Evolutionary conservation across 1,140 invertebrate species (phyloP), one percentile per base, ranked within the genome.

Genomic region (Trichoplusia ni): DNA sequence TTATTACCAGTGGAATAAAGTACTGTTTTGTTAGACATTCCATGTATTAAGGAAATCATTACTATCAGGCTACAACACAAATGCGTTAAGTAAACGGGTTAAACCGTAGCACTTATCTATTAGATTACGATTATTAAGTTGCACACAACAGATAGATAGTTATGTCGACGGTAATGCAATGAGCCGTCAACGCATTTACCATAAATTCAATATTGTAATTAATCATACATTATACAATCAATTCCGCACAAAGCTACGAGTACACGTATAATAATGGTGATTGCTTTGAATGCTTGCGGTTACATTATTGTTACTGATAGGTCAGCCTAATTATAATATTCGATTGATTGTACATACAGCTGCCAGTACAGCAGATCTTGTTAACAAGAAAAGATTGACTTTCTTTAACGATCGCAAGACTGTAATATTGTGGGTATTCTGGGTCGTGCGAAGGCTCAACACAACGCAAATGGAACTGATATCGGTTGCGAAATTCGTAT

Each of bases 401-500:
- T 25, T 23, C 31, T 16, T 33, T 38, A 54, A 54, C 33, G 49
- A 54, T 54, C 46, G n/a, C n/a, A n/a, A n/a, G n/a, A n/a, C n/a
- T n/a, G n/a, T n/a, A n/a, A n/a, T n/a, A n/a, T n/a, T n/a, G n/a
- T n/a, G n/a, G n/a, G n/a, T n/a, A n/a, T n/a, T n/a, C n/a, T n/a
- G n/a, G 49, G 9, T n/a, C 21, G 19, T 54, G 19, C 31, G 49
- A 35, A 21, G 33, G 19, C 49, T 37, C 16, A 8, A 37, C 16
- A 54, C 31, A 37, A 23, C 31, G 19, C 49, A 13, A 40, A 42
- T 37, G 29, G 29, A 27, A 49, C 21, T 33, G 14, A 51, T 54
- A 69, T 63, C 54, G 42, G 63, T 64, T 51, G 46, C 25, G 61
- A 64, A 74, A 67, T 71, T 67, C 63, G 64, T 70, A 75, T 75